Evolutionary conservation across 2,797 vertebrate genomes (phyloP).

Genomic region (Muscicapa comitata): DNA sequence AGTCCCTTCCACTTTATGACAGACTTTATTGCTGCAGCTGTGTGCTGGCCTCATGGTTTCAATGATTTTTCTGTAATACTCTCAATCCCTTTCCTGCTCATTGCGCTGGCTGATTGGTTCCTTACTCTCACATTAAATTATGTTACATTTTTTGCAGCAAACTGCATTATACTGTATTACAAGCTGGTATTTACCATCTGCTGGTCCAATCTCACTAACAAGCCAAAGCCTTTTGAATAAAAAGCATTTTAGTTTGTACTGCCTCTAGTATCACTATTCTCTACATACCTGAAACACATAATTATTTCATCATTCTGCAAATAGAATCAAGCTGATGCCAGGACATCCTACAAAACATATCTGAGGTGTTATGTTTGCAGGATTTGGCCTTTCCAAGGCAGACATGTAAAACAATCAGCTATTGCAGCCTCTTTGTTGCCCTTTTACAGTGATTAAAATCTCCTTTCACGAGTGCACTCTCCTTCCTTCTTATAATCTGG

Average conservation of each 20-base stretch:
- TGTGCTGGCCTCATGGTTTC: slow-evolving; percentile 30
- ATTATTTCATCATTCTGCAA: background rate
- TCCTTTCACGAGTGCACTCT: background rate
- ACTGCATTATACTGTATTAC: slow-evolving; percentile 49
- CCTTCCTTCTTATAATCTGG: background rate
- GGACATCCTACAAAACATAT: background rate
- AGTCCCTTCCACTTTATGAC: slow-evolving; percentile 7
- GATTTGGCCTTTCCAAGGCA: background rate
- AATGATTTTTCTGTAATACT: slow-evolving; percentile 52
- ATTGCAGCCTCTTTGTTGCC: background rate
- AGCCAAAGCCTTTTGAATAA: slow-evolving; percentile 68
- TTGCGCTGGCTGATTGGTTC: slow-evolving; percentile 49
- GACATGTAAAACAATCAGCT: background rate
- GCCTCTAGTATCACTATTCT: slow-evolving; percentile 1
- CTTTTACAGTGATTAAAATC: background rate
- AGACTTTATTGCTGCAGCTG: slow-evolving; percentile 62
- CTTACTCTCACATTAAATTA: slow-evolving; percentile 47
- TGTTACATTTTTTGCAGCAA: slow-evolving; percentile 66
- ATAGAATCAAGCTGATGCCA: background rate
- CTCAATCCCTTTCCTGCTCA: slow-evolving; percentile 31
- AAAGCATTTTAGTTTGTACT: slow-evolving; percentile 63
- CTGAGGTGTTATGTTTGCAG: background rate
- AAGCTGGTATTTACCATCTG: slow-evolving; percentile 68
- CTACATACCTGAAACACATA: background rate
- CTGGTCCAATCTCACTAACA: slow-evolving; percentile 70